Percentiles rank a stretch among this genome's conserved stretches.
phyloP scores from a whole-genome alignment of 2,797 vertebrate genomes.

The Limnodromus scolopaceus region DNA sequence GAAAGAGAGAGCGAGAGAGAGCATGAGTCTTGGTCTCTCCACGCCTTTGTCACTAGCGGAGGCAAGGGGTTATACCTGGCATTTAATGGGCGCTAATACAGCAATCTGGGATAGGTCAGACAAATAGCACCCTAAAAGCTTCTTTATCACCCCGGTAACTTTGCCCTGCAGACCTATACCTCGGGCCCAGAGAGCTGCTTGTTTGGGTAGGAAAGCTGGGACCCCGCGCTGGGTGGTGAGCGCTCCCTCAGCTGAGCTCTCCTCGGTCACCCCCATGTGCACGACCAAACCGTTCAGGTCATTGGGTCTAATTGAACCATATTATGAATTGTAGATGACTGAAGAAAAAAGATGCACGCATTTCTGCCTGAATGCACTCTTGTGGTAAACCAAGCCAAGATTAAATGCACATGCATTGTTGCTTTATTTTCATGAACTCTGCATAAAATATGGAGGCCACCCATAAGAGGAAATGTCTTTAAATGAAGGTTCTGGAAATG shows the following conservation, averaged over 20 bases:
- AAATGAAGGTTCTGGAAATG: background rate
- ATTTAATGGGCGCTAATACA: background rate
- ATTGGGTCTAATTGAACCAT: background rate
- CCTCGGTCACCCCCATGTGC: fast-evolving
- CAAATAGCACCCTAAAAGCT: background rate
- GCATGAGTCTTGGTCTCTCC: background rate
- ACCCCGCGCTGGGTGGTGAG: fast-evolving
- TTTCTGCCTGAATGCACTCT: background rate
- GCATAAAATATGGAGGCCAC: background rate
- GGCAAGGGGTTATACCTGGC: background rate
- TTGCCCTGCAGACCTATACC: background rate
- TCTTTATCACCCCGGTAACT: background rate
- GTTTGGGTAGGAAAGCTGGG: background rate
- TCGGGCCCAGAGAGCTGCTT: background rate
- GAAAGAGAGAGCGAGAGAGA: background rate
- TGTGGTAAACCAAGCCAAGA: background rate
- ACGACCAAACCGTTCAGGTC: fast-evolving
- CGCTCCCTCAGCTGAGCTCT: background rate
- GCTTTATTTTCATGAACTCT: background rate
- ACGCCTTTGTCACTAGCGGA: background rate
- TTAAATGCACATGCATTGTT: background rate
- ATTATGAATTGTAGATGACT: background rate
- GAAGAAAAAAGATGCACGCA: background rate
- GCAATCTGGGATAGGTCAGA: background rate
- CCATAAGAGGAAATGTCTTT: background rate